These are phyloP conservation scores for Choloepus didactylus DNA, from an alignment of 2,797 vertebrate species.

Conservation along the genomic window DNA sequence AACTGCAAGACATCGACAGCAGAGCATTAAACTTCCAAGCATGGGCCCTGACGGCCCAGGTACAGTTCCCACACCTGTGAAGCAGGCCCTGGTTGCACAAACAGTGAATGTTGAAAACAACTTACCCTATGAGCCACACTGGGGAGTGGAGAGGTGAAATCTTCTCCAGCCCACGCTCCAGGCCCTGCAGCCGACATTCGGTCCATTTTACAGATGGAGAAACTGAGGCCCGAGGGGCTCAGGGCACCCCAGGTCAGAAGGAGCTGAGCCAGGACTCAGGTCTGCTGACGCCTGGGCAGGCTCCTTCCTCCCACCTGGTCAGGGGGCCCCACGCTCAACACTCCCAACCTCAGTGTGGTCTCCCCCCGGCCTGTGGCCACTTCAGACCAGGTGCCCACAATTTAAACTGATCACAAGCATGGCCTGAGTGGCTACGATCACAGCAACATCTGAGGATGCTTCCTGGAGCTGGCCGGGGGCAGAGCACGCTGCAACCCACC, in stretches of 20 bases:
- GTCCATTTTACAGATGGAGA: neutral
- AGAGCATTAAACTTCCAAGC: neutral
- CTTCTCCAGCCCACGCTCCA: neutral
- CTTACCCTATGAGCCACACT: neutral
- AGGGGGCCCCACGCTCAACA: neutral
- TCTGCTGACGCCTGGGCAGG: neutral
- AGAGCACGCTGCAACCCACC: no score
- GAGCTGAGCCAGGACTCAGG: neutral
- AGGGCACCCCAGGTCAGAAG: neutral
- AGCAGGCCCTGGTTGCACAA: neutral
- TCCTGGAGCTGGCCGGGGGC: neutral
- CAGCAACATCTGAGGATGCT: no score
- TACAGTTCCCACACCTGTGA: accelerated
- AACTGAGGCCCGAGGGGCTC: neutral
- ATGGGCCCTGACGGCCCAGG: no score
- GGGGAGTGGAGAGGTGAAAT: neutral
- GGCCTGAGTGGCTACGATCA: no score
- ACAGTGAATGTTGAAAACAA: neutral
- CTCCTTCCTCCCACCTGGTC: neutral
- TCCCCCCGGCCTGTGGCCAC: neutral
- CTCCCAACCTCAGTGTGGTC: neutral
- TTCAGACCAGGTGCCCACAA: neutral
- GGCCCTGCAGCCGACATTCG: neutral
- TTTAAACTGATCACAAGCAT: neutral
- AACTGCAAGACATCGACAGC: neutral